Evolutionary conservation across 2,888 invertebrate genomes (phyloP).

Genomic region (Drosophila vallismaia): DNA sequence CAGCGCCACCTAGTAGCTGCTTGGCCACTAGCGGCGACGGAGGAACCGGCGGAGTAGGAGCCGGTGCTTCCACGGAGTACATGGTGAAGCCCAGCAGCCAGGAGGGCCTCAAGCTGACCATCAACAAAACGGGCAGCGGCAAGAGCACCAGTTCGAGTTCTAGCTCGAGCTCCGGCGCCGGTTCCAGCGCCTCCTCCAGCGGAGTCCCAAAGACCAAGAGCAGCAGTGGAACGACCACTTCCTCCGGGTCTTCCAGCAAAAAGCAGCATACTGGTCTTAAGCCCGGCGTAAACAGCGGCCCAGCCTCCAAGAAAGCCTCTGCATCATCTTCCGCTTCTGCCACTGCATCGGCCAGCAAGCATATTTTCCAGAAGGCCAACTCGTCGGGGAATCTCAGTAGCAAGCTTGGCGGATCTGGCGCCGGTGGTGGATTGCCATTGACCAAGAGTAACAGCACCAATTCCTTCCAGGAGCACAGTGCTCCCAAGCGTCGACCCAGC

Average conservation of each 20-base stretch:
- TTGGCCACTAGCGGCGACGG: slow-evolving; percentile 40
- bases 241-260: slow-evolving; percentile 81
- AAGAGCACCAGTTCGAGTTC: slow-evolving; percentile 42
- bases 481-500: slow-evolving; percentile 63
- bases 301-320: slow-evolving; percentile 89
- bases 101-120: slow-evolving; percentile 95
- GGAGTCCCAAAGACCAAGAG: slow-evolving; percentile 40
- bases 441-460: slow-evolving; percentile 83
- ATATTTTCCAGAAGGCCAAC: slow-evolving; percentile 83
- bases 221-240: slow-evolving; percentile 17
- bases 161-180: slow-evolving; percentile 36
- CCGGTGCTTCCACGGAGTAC: slow-evolving; percentile 88
- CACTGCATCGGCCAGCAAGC: slow-evolving; percentile 84
- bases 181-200: slow-evolving; percentile 31
- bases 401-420: slow-evolving; percentile 66
- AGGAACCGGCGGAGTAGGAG: slow-evolving; percentile 34
- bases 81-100: slow-evolving; percentile 94
- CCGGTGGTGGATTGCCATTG: slow-evolving; percentile 60
- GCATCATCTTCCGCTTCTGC: slow-evolving; percentile 17
- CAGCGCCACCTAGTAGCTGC: slow-evolving; percentile 46
- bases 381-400: slow-evolving; percentile 82
- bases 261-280: slow-evolving; percentile 92
- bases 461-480: slow-evolving; percentile 71
- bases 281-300: slow-evolving; percentile 93
- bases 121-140: slow-evolving; percentile 92